A percentile compares a stretch with the other conserved stretches of the same genome.
Conservation (phyloP, 2,888 invertebrate genomes). For the Pemphredon lugubris region DNA sequence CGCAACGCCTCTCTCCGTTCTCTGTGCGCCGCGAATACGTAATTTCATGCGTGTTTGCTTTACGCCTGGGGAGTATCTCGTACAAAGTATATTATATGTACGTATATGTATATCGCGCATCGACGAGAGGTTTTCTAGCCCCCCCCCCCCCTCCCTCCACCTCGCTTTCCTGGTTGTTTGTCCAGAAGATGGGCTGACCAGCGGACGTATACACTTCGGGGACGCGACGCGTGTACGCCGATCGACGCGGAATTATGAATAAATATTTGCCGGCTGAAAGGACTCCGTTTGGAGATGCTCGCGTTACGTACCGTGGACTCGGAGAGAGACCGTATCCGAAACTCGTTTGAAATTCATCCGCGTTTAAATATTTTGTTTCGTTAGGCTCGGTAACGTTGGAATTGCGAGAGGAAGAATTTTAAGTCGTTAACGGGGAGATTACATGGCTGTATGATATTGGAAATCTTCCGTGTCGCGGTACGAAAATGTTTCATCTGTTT, state of each 20-base stretch:
- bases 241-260: conserved; percentile 65
- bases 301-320: not conserved
- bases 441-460: too few relatives aligned
- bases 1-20: not conserved
- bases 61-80: conserved; percentile 48
- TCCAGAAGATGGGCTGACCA: conserved; percentile 68
- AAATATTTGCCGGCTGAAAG: conserved; percentile 63
- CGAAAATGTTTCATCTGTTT: too few relatives aligned
- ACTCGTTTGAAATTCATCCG: too few relatives aligned
- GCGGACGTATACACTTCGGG: conserved; percentile 63
- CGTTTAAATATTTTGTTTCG: too few relatives aligned
- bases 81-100: conserved; percentile 10
- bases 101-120: conserved; percentile 16
- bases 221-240: conserved; percentile 22
- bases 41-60: conserved; percentile 75
- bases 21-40: conserved; percentile 24
- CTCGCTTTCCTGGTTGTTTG: conserved; percentile 65
- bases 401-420: too few relatives aligned
- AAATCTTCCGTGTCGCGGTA: too few relatives aligned
- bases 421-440: too few relatives aligned
- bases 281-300: too few relatives aligned
- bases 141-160: too few relatives aligned
- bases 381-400: too few relatives aligned
- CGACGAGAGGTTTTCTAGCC: conserved; percentile 16
- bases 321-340: conserved; percentile 55